phyloP scores from a whole-genome alignment of 1,140 invertebrate species.

The Bicyclus anynana region DNA sequence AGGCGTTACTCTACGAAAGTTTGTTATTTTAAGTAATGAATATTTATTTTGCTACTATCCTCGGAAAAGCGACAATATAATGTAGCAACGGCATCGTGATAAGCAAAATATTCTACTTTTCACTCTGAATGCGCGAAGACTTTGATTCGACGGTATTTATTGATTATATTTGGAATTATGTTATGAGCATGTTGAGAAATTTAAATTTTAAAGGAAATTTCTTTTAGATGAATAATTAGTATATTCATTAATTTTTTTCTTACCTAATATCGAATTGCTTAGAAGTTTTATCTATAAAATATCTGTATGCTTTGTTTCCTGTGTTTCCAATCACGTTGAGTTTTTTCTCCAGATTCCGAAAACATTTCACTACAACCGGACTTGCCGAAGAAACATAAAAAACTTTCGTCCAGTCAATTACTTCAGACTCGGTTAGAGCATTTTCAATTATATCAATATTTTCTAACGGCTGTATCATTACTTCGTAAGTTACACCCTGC shows the following conservation, averaged over 20 bases:
- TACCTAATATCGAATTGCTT: conserved; percentile 23
- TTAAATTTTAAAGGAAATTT: too few species aligned
- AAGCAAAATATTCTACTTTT: too few species aligned
- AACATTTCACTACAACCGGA: conserved; percentile 20
- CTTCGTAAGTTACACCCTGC: conserved; percentile 24
- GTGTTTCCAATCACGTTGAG: conserved; percentile 13
- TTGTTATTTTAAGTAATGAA: too few species aligned
- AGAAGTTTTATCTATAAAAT: conserved; percentile 23
- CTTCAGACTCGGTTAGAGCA: conserved; percentile 24
- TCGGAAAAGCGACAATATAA: too few species aligned
- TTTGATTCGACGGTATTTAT: too few species aligned
- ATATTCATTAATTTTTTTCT: neutral
- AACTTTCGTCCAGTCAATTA: conserved; percentile 33
- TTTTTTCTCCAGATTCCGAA: conserved; percentile 16
- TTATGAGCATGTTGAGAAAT: too few species aligned
- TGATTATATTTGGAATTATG: too few species aligned
- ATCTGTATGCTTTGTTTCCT: conserved; percentile 22
- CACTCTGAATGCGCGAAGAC: too few species aligned
- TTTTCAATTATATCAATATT: conserved; percentile 27
- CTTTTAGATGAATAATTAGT: neutral
- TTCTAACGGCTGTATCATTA: conserved; percentile 33
- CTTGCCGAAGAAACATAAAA: conserved; percentile 25
- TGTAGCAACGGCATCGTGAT: too few species aligned
- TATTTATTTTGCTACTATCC: too few species aligned
- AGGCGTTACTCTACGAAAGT: too few species aligned